Evolutionary conservation across 1,140 invertebrate genomes (phyloP).

Genomic region (Pachyrhynchus sulphureomaculatus): DNA sequence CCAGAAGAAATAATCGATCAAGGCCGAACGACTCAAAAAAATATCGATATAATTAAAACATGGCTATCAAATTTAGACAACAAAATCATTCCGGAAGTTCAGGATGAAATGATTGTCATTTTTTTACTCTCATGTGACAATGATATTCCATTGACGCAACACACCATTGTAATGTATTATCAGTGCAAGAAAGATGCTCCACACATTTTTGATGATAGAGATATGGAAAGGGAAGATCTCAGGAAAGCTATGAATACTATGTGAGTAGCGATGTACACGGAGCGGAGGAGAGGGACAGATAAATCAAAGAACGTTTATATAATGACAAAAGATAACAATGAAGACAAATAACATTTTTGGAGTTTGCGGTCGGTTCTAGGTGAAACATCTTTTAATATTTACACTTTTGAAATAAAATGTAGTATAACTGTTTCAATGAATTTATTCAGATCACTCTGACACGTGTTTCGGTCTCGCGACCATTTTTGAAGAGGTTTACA

Average conservation of each 20-base stretch:
- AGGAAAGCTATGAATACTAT: conserved; percentile 41
- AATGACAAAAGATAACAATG: no score
- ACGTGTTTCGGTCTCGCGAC: no score
- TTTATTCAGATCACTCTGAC: no score
- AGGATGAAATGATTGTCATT: not conserved
- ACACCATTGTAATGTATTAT: conserved; percentile 59
- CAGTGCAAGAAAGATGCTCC: conserved; percentile 56
- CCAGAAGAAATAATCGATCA: not conserved
- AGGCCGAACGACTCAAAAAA: not conserved
- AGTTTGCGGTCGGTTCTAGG: no score
- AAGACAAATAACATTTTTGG: no score
- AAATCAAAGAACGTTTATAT: no score
- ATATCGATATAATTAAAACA: not conserved
- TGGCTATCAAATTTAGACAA: not conserved
- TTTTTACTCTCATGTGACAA: not conserved
- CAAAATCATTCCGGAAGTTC: not conserved
- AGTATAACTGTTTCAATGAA: no score
- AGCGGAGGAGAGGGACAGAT: no score
- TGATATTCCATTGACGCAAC: not conserved
- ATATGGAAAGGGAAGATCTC: conserved; percentile 43
- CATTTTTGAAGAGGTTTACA: no score
- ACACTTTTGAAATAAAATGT: no score
- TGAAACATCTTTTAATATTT: no score
- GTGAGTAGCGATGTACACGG: conserved; percentile 37
- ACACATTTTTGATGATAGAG: conserved; percentile 60